Evolutionary conservation across 2,888 invertebrate species (phyloP).

Genomic region (Harpalus rubripes): DNA sequence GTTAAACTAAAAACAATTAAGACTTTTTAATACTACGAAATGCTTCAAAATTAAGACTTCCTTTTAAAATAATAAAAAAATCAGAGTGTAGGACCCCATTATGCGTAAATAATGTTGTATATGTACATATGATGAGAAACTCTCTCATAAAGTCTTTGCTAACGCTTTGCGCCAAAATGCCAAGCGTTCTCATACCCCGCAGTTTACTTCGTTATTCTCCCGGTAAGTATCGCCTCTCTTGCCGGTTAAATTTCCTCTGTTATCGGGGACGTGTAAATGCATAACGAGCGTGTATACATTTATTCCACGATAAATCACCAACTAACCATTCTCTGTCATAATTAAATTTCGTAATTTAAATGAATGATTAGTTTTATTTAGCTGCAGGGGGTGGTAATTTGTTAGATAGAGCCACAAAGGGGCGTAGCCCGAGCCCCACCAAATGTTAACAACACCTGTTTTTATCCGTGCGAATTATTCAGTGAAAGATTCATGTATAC

Average conservation of each 20-base stretch:
- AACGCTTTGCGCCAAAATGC: background rate
- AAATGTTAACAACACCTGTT: slow-evolving; percentile 40
- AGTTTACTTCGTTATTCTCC: background rate
- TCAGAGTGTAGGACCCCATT: too few species aligned
- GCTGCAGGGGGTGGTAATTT: slow-evolving; percentile 29
- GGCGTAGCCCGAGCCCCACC: background rate
- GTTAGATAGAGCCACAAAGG: slow-evolving; percentile 11
- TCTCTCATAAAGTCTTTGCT: background rate
- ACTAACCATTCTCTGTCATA: slow-evolving; percentile 33
- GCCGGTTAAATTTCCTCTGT: slow-evolving; percentile 23
- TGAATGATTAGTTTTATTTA: slow-evolving; percentile 59
- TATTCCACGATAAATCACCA: slow-evolving; percentile 28
- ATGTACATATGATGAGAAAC: slow-evolving; percentile 29
- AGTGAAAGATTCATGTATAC: slow-evolving; percentile 12
- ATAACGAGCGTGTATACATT: slow-evolving; percentile 7
- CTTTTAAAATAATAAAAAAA: too few species aligned
- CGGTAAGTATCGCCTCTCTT: background rate
- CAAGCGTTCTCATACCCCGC: slow-evolving; percentile 14
- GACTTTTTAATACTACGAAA: too few species aligned
- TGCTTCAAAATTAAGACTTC: too few species aligned
- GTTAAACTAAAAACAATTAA: too few species aligned
- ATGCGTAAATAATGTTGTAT: too few species aligned
- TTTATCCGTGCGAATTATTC: slow-evolving; percentile 33
- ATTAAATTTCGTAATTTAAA: slow-evolving; percentile 62
- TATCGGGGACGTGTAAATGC: slow-evolving; percentile 19